Evolutionary conservation across 1,140 invertebrate genomes (phyloP).

Genomic region (Conopomorpha cramerella): DNA sequence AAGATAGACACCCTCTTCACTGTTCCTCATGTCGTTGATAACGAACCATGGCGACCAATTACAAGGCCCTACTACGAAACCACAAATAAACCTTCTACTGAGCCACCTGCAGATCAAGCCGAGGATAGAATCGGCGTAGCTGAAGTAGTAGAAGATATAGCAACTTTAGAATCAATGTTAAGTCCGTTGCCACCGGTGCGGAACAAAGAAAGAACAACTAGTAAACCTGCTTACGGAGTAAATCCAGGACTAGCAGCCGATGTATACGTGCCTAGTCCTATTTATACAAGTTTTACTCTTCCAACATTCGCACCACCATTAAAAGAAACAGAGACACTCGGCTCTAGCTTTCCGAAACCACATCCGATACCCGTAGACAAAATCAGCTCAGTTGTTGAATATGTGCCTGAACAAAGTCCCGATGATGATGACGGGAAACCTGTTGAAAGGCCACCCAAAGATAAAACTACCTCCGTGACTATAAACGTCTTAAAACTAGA

Average conservation of each 20-base stretch:
- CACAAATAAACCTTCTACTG: conserved; percentile 11
- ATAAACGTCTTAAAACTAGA: conserved; percentile 43
- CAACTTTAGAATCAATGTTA: conserved; percentile 42
- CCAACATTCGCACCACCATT: conserved; percentile 60
- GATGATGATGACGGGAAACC: conserved; percentile 43
- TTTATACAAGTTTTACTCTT: conserved; percentile 71
- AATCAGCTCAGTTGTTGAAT: conserved; percentile 56
- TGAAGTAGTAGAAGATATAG: conserved; percentile 52
- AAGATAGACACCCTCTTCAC: conserved; percentile 57
- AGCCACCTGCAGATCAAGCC: conserved; percentile 22
- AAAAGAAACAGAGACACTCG: conserved; percentile 58
- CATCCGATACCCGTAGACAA: conserved; percentile 73
- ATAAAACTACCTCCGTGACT: conserved; percentile 44
- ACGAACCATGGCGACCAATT: conserved; percentile 64
- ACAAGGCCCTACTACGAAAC: conserved; percentile 46
- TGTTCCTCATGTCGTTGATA: conserved; percentile 53
- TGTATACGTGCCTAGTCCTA: conserved; percentile 50
- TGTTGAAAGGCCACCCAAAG: conserved; percentile 47
- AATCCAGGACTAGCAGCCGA: conserved; percentile 37
- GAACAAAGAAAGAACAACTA: conserved; percentile 26
- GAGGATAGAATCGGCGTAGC: conserved; percentile 54
- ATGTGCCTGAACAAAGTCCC: conserved; percentile 13
- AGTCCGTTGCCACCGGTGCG: conserved; percentile 30
- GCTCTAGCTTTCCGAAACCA: conserved; percentile 57
- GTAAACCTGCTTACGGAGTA: conserved; percentile 28